Percentiles rank a stretch among this genome's conserved stretches.
Evolutionary conservation across 2,797 vertebrate genomes (phyloP).

Genomic region (Champsocephalus esox): DNA sequence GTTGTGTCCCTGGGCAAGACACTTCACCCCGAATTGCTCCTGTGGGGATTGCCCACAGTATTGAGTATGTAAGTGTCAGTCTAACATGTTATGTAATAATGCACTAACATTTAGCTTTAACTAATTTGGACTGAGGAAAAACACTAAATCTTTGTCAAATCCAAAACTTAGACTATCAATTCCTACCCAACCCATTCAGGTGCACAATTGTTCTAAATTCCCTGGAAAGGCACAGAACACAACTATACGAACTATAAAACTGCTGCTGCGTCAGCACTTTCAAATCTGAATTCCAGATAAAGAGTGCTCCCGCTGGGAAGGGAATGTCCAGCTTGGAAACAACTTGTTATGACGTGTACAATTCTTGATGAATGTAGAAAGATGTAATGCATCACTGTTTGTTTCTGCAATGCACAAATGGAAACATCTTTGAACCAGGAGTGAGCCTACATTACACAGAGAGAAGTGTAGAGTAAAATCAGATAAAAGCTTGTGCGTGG

Average conservation of each 20-base stretch:
- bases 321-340: conserved; percentile 60
- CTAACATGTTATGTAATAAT: neutral
- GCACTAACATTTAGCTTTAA: neutral
- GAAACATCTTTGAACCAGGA: conserved; percentile 17
- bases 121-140: conserved; percentile 6
- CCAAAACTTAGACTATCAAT: neutral
- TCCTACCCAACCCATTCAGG: neutral
- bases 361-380: conserved; percentile 51
- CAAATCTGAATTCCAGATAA: conserved; percentile 57
- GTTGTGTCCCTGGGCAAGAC: too few relatives aligned
- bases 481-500: conserved; percentile 36
- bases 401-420: conserved; percentile 12
- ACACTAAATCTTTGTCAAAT: neutral
- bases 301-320: conserved; percentile 35
- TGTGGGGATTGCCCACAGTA: too few relatives aligned
- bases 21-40: too few relatives aligned
- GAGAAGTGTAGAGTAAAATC: conserved; percentile 17
- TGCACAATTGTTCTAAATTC: conserved; percentile 36
- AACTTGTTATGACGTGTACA: conserved; percentile 46
- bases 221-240: conserved; percentile 28
- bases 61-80: too few relatives aligned
- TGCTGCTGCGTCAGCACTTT: conserved; percentile 58
- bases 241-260: conserved; percentile 36
- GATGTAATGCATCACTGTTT: conserved; percentile 37
- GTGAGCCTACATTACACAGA: conserved; percentile 28